phyloP scores from a whole-genome alignment of 92 coral and sea anemone species.

The Siderastrea radians region DNA sequence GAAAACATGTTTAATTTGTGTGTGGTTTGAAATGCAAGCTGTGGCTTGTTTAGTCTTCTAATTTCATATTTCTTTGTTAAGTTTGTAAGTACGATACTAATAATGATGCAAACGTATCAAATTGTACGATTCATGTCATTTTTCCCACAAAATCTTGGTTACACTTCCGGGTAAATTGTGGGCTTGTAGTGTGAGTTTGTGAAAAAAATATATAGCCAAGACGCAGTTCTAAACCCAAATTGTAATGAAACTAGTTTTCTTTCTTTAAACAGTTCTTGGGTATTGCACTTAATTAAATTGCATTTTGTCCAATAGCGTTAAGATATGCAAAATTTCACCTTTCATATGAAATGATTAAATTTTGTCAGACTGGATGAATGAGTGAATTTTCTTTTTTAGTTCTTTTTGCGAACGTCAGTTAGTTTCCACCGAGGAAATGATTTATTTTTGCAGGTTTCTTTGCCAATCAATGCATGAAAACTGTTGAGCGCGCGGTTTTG shows the following conservation, averaged over 20 bases:
- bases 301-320: not conserved
- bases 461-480: too few species aligned
- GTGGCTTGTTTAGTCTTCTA: constrained; percentile 14
- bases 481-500: too few species aligned
- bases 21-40: not conserved
- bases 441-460: too few species aligned
- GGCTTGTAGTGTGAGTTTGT: not conserved
- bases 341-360: constrained; percentile 5
- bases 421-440: too few species aligned
- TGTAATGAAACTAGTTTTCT: not conserved
- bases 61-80: not conserved
- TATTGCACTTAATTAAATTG: not conserved
- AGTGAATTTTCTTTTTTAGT: not conserved
- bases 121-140: too few species aligned
- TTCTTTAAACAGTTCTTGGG: not conserved
- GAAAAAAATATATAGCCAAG: not conserved
- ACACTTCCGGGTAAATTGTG: not conserved
- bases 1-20: constrained; percentile 1
- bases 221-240: not conserved
- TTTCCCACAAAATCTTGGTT: too few species aligned
- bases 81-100: not conserved
- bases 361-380: not conserved
- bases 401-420: not conserved
- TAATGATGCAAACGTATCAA: too few species aligned
- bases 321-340: not conserved